Evolutionary conservation across 2,888 invertebrate genomes (phyloP), one percentile per base, ranked within the genome.

Genomic region (Mimachlamys varia): DNA sequence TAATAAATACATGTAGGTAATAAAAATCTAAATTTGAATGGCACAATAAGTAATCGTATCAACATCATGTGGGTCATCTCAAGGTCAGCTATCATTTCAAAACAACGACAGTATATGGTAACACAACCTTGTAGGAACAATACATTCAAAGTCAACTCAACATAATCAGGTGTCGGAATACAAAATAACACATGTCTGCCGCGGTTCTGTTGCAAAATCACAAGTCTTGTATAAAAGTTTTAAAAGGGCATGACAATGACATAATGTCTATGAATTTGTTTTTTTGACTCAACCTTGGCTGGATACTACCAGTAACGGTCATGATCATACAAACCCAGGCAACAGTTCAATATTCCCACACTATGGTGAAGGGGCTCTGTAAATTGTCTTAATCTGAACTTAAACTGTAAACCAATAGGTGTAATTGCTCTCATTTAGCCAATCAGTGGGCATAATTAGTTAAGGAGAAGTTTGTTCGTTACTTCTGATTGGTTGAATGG

Each of bases 11-110:
- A 33, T 76, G 33, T 76, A 76, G 12, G 27, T 76, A 27, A 76
- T 76, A 76, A 27, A 76, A 76, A 76, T 76, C 76, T 76, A 33
- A 27, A 13, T 53, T 53, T 53, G 53, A 53, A 76, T 76, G 76
- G 76, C 76, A 76, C 76, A 76, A 76, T 76, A 76, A 10, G 76
- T 76, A 76, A 76, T 76, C 33, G 33, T 27, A 76, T 27, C 76
- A 76, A 76, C 22, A 76, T 76, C 27, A 53, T 53, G 12, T 12
- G 33, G 76, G 33, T 76, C 27, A 76, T 58, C 19, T 58, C 58
- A 58, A 58, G 58, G 58, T 76, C 76, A 33, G 0, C 7, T 27
- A 33, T 76, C 76, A 33, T 76, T 76, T 76, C 12, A 33, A 33
- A 33, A 76, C n/a, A 33, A 12, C 33, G 58, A 58, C 58, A 58